phyloP scores from a whole-genome alignment of 2,113 vertebrate genomes.

The Sebastes fasciatus region DNA sequence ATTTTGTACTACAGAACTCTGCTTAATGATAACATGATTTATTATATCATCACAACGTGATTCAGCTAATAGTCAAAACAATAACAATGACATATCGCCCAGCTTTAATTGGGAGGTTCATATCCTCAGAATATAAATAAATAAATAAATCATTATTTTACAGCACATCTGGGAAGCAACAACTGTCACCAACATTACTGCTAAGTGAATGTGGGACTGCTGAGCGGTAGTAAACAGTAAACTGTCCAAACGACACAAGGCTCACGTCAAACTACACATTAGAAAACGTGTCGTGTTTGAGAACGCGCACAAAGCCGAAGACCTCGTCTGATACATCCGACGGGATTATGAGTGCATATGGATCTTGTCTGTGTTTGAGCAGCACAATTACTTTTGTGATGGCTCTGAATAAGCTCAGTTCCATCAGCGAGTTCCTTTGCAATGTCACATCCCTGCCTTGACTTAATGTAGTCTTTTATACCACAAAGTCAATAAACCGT shows the following conservation, averaged over 20 bases:
- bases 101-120: not conserved
- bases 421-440: constrained; percentile 40
- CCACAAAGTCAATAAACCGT: constrained; percentile 47
- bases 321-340: constrained; percentile 8
- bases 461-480: constrained; percentile 56
- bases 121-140: not conserved
- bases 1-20: not conserved
- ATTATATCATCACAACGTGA: not conserved
- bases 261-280: not conserved
- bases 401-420: constrained; percentile 40
- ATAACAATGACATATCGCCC: not conserved
- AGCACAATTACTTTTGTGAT: constrained; percentile 27
- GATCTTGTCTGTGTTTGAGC: constrained; percentile 33
- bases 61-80: not conserved
- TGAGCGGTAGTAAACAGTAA: not conserved
- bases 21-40: not conserved
- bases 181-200: not conserved
- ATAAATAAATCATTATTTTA: not conserved
- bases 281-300: constrained; percentile 26
- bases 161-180: not conserved
- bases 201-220: not conserved
- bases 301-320: constrained; percentile 4
- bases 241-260: constrained; percentile 17
- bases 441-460: constrained; percentile 51
- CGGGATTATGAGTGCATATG: constrained; percentile 30